These are phyloP conservation scores for Phrynocephalus versicolor DNA, from an alignment of 2,113 vertebrate species.

Conservation along the genomic window DNA sequence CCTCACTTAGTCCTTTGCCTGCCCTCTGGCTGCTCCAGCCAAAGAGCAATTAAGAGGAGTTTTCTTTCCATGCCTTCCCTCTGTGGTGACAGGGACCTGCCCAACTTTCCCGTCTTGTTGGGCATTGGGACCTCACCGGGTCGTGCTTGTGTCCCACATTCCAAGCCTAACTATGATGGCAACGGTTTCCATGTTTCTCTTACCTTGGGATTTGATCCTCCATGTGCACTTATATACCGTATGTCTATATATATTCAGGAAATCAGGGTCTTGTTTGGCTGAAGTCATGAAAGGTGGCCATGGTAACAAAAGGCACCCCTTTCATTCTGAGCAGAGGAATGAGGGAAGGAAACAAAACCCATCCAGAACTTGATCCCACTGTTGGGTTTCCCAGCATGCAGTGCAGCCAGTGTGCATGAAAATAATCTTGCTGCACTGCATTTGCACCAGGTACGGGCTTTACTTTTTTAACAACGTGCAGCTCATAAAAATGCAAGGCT, in stretches of 20 bases:
- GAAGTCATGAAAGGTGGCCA: slow-evolving; percentile 27
- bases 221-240: slow-evolving; percentile 54
- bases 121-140: slow-evolving; percentile 71
- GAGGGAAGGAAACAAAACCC: background rate
- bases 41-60: background rate
- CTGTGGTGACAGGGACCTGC: slow-evolving; percentile 1
- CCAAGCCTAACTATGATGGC: slow-evolving; percentile 67
- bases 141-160: slow-evolving; percentile 47
- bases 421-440: background rate
- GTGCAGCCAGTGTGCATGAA: background rate
- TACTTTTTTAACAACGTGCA: background rate
- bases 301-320: slow-evolving; percentile 1
- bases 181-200: slow-evolving; percentile 80
- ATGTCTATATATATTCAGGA: background rate
- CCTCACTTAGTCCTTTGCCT: background rate
- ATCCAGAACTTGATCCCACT: slow-evolving; percentile 9
- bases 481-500: background rate
- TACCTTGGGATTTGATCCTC: slow-evolving; percentile 69
- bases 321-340: slow-evolving; percentile 1
- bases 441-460: background rate
- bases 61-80: background rate
- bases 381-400: background rate
- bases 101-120: slow-evolving; percentile 55
- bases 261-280: background rate
- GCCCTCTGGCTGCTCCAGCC: background rate